Evolutionary conservation across 1,140 invertebrate genomes (phyloP).

Genomic region (Polyergus mexicanus): DNA sequence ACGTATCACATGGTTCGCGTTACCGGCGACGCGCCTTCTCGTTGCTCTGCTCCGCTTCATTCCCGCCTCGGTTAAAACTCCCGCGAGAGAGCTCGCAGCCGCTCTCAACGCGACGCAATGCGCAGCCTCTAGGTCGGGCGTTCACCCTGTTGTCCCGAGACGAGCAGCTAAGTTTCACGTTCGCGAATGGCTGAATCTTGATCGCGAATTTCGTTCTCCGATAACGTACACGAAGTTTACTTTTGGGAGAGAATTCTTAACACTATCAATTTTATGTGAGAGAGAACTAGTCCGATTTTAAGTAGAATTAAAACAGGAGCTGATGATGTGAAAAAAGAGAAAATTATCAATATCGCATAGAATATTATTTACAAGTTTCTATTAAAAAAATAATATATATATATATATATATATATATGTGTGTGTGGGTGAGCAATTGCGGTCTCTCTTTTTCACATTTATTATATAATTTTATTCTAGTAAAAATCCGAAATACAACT

Average conservation of each 20-base stretch:
- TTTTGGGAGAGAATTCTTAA: background rate
- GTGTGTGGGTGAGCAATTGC: background rate
- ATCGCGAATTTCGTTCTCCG: conserved; percentile 71
- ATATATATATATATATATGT: no score
- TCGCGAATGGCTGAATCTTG: conserved; percentile 70
- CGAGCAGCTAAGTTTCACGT: conserved; percentile 64
- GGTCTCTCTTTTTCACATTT: no score
- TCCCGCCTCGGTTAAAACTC: conserved; percentile 79
- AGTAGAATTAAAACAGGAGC: background rate
- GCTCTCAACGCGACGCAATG: conserved; percentile 79
- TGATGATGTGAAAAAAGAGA: background rate
- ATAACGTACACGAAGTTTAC: conserved; percentile 3
- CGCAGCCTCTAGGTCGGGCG: conserved; percentile 86
- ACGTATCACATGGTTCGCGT: conserved; percentile 47
- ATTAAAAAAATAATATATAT: background rate
- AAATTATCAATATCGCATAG: background rate
- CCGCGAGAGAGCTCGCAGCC: conserved; percentile 73
- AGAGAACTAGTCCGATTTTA: background rate
- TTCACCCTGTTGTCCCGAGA: conserved; percentile 83
- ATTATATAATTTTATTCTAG: background rate
- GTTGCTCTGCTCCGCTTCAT: conserved; percentile 78
- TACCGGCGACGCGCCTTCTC: conserved; percentile 64
- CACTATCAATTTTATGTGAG: background rate
- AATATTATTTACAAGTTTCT: background rate
- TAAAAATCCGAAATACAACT: background rate